Conservation (phyloP, 2,888 invertebrate species). For the Hemistola chrysoprasaria region DNA sequence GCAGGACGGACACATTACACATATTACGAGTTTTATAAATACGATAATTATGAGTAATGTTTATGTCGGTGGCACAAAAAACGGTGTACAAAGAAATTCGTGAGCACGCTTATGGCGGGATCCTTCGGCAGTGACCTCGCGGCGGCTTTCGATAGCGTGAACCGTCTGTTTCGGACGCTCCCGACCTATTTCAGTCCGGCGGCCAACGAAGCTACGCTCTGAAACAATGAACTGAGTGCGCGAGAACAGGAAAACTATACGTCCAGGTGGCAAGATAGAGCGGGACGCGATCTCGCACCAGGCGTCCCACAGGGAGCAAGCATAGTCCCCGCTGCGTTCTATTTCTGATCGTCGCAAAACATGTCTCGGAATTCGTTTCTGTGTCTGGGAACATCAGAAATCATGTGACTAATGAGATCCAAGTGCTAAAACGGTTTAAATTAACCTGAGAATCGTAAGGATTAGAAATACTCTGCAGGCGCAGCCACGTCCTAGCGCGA, state of each 20-base stretch:
- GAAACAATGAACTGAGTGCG: slow-evolving; percentile 77
- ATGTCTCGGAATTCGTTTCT: slow-evolving; percentile 81
- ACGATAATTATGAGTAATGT: slow-evolving; percentile 33
- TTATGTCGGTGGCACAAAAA: slow-evolving; percentile 28
- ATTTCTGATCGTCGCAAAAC: slow-evolving; percentile 79
- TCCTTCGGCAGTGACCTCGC: slow-evolving; percentile 76
- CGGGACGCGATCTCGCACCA: slow-evolving; percentile 55
- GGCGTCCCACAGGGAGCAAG: slow-evolving; percentile 74
- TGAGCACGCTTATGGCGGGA: slow-evolving; percentile 47
- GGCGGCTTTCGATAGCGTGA: slow-evolving; percentile 70
- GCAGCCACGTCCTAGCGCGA: slow-evolving; percentile 25
- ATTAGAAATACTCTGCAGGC: not conserved
- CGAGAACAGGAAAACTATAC: slow-evolving; percentile 68
- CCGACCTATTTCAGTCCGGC: slow-evolving; percentile 79
- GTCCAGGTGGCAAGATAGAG: slow-evolving; percentile 54
- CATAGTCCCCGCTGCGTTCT: slow-evolving; percentile 77
- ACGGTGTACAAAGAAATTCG: slow-evolving; percentile 40
- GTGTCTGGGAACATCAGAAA: slow-evolving; percentile 77
- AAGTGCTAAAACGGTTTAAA: slow-evolving; percentile 45
- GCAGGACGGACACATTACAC: slow-evolving; percentile 29
- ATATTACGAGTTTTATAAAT: slow-evolving; percentile 35
- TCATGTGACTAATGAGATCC: slow-evolving; percentile 76
- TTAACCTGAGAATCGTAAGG: slow-evolving; percentile 29
- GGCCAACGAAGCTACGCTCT: slow-evolving; percentile 68
- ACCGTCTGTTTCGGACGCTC: slow-evolving; percentile 75